Percentiles rank a stretch among this genome's conserved stretches.
Evolutionary conservation across 2,888 invertebrate species (phyloP).

Genomic region (Zaprionus lineosus): DNA sequence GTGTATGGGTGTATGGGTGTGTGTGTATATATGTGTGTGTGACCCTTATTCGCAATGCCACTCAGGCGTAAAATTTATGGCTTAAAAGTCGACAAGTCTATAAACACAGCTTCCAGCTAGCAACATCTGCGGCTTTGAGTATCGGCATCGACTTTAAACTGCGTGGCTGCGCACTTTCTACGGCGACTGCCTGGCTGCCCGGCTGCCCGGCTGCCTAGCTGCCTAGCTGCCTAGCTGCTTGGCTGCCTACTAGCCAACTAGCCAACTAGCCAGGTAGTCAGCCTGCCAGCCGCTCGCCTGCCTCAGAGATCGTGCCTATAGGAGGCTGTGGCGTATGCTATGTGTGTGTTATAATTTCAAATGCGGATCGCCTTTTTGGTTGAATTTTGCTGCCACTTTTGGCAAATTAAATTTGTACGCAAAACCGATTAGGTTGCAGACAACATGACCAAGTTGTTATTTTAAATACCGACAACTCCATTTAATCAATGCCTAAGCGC

Average conservation of each 20-base stretch:
- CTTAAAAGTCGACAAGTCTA: slow-evolving; percentile 76
- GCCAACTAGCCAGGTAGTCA: too few relatives aligned
- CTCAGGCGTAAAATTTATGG: slow-evolving; percentile 79
- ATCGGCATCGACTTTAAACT: slow-evolving; percentile 42
- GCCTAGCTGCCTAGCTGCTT: too few relatives aligned
- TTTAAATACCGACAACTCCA: slow-evolving; percentile 79
- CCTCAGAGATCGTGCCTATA: slow-evolving; percentile 39
- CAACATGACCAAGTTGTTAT: slow-evolving; percentile 77
- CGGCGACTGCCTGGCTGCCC: slow-evolving; percentile 36
- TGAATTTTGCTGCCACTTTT: slow-evolving; percentile 76
- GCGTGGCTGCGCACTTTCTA: slow-evolving; percentile 65
- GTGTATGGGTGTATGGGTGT: slow-evolving; percentile 33
- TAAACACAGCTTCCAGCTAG: slow-evolving; percentile 77
- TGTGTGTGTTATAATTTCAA: slow-evolving; percentile 75
- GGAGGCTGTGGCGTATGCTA: slow-evolving; percentile 18
- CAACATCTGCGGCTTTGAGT: slow-evolving; percentile 40
- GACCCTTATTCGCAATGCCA: slow-evolving; percentile 77
- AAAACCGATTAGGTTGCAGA: slow-evolving; percentile 75
- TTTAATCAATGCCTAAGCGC: slow-evolving; percentile 72
- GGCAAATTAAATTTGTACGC: slow-evolving; percentile 78
- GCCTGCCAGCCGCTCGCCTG: not conserved
- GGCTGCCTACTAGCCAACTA: too few relatives aligned
- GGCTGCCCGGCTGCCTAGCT: slow-evolving; percentile 24
- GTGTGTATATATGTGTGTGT: slow-evolving; percentile 51
- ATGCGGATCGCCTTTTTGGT: slow-evolving; percentile 70